Evolutionary conservation across 2,888 invertebrate genomes (phyloP).

Genomic region (Sphaerophoria rueppellii): DNA sequence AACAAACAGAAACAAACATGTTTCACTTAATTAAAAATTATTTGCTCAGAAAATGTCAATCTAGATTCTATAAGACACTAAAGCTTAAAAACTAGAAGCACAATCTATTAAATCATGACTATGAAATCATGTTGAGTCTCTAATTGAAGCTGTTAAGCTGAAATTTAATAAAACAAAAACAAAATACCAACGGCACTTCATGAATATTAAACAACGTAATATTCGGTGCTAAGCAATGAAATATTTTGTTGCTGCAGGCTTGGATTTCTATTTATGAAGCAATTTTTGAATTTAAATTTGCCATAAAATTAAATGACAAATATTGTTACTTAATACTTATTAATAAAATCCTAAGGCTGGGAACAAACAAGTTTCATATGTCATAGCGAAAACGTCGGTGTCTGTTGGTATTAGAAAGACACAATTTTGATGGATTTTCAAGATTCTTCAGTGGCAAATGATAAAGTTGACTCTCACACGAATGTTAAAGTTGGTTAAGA

Average conservation of each 20-base stretch:
- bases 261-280: conserved; percentile 54
- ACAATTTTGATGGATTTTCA: too few species aligned
- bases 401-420: too few species aligned
- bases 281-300: conserved; percentile 50
- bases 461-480: too few species aligned
- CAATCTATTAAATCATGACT: conserved; percentile 5
- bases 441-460: too few species aligned
- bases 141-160: conserved; percentile 34
- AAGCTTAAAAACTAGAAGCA: background rate
- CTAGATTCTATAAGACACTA: background rate
- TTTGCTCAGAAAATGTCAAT: conserved; percentile 9
- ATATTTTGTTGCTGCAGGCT: background rate
- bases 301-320: conserved; percentile 30
- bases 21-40: conserved; percentile 60
- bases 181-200: conserved; percentile 39
- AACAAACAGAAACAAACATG: conserved; percentile 20
- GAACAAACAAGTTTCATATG: too few species aligned
- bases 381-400: too few species aligned
- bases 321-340: too few species aligned
- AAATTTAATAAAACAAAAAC: conserved; percentile 4
- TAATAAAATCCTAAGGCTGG: too few species aligned
- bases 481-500: background rate
- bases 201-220: conserved; percentile 53
- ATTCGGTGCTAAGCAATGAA: background rate
- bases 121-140: background rate